phyloP scores from a whole-genome alignment of 2,113 vertebrate genomes.

The Xenopus laevis region DNA sequence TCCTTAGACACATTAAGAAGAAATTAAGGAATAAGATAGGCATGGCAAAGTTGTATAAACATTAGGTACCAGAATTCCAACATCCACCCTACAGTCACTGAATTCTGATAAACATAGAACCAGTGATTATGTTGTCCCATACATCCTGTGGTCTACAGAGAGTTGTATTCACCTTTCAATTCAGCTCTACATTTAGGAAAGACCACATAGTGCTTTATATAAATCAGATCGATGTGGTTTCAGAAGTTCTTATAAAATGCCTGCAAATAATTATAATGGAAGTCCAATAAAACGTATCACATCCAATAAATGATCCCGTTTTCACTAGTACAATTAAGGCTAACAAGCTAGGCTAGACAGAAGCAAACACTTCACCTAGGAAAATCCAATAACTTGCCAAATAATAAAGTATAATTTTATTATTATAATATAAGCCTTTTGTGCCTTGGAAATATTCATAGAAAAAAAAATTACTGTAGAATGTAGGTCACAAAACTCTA shows the following conservation, averaged over 20 bases:
- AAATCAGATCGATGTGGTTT: constrained; percentile 33
- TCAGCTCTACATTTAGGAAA: background rate
- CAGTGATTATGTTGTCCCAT: too few species aligned
- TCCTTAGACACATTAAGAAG: too few species aligned
- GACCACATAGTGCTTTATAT: constrained; percentile 37
- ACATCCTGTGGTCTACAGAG: too few species aligned
- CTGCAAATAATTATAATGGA: constrained; percentile 21
- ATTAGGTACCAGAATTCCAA: too few species aligned
- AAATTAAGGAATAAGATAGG: too few species aligned
- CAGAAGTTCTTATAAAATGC: constrained; percentile 1
- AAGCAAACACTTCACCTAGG: constrained; percentile 19
- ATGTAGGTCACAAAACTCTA: background rate
- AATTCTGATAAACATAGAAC: too few species aligned
- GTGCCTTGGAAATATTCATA: constrained; percentile 20
- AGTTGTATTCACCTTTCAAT: too few species aligned
- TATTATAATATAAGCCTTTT: constrained; percentile 19
- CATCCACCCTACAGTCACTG: too few species aligned
- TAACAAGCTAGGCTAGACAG: constrained; percentile 26
- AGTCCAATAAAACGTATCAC: constrained; percentile 31
- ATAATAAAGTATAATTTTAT: constrained; percentile 39
- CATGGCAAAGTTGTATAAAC: too few species aligned
- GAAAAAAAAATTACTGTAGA: constrained; percentile 19
- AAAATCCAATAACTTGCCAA: constrained; percentile 30
- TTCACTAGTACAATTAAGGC: constrained; percentile 25
- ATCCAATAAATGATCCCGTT: constrained; percentile 28